A percentile compares a stretch with the other conserved stretches of the same genome.
These are phyloP conservation scores for Amphiura filiformis DNA, from an alignment of 35 echinoderm and acorn worm genomes.

Conservation along the genomic window DNA sequence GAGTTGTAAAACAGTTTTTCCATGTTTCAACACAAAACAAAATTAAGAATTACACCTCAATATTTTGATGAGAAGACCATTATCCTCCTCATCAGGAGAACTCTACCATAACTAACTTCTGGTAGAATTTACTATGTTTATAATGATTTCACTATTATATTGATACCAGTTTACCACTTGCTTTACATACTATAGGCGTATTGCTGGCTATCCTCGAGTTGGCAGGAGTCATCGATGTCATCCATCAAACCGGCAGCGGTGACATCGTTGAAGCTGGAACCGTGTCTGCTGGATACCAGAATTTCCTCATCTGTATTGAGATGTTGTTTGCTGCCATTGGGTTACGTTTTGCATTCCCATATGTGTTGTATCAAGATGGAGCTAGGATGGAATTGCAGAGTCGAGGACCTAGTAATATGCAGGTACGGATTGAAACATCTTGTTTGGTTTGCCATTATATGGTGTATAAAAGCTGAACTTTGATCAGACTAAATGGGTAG, in stretches of 20 bases:
- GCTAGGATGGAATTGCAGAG: constrained; percentile 29
- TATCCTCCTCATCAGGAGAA: no score
- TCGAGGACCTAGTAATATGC: constrained; percentile 46
- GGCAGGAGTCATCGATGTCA: constrained; percentile 59
- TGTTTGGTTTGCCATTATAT: no score
- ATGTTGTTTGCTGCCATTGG: constrained; percentile 99
- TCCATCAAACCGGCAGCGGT: constrained; percentile 26
- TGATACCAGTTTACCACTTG: no score
- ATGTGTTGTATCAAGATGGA: constrained; percentile 57
- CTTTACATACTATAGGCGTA: constrained; percentile 83
- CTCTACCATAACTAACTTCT: no score
- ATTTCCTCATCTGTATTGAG: constrained; percentile 96
- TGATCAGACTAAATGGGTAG: no score
- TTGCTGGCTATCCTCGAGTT: constrained; percentile 91
- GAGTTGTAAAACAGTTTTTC: no score
- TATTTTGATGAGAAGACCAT: no score
- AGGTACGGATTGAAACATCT: constrained; percentile 43
- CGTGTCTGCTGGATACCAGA: constrained; percentile 97
- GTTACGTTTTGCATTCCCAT: constrained; percentile 85
- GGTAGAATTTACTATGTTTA: no score
- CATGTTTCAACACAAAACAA: no score
- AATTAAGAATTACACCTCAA: no score
- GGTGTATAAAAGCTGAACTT: no score
- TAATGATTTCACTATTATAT: no score
- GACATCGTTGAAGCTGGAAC: constrained; percentile 54